Conservation (phyloP, 2,888 invertebrate genomes). For the Orthosia incerta region DNA sequence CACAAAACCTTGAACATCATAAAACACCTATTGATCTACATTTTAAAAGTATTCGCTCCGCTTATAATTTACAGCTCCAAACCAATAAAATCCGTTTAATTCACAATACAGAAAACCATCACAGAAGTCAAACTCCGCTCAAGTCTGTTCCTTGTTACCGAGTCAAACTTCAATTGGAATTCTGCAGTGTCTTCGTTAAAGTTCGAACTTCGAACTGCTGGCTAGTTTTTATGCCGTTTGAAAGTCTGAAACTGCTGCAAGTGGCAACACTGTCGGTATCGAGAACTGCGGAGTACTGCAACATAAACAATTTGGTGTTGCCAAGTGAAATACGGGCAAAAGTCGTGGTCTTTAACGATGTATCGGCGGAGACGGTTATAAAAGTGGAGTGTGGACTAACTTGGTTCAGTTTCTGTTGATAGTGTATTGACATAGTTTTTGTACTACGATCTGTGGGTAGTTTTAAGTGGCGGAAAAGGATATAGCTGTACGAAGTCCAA, state of each 20-base stretch:
- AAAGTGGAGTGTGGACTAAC: conserved; percentile 18
- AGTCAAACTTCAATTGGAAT: conserved; percentile 59
- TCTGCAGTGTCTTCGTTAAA: conserved; percentile 67
- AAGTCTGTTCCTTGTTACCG: conserved; percentile 51
- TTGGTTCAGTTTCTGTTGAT: conserved; percentile 20
- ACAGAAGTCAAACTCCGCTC: conserved; percentile 49
- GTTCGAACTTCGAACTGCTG: conserved; percentile 53
- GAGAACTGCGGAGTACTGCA: conserved; percentile 49
- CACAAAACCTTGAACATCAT: background rate
- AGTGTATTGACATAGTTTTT: background rate
- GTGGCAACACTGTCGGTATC: conserved; percentile 61
- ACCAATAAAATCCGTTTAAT: conserved; percentile 1
- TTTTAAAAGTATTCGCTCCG: background rate
- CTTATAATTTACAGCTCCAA: conserved; percentile 14
- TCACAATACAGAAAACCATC: conserved; percentile 11
- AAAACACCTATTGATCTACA: background rate
- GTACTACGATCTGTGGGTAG: background rate
- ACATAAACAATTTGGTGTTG: conserved; percentile 66
- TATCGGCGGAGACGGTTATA: conserved; percentile 34
- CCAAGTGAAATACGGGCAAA: conserved; percentile 58
- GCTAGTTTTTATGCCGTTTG: conserved; percentile 61
- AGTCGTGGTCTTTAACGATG: conserved; percentile 56
- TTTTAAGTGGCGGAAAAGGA: background rate
- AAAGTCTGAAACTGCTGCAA: conserved; percentile 58
- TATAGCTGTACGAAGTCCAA: background rate